These are phyloP conservation scores for Pseudorectes ferrugineus DNA, from an alignment of 2,113 vertebrate species.

Conservation along the genomic window DNA sequence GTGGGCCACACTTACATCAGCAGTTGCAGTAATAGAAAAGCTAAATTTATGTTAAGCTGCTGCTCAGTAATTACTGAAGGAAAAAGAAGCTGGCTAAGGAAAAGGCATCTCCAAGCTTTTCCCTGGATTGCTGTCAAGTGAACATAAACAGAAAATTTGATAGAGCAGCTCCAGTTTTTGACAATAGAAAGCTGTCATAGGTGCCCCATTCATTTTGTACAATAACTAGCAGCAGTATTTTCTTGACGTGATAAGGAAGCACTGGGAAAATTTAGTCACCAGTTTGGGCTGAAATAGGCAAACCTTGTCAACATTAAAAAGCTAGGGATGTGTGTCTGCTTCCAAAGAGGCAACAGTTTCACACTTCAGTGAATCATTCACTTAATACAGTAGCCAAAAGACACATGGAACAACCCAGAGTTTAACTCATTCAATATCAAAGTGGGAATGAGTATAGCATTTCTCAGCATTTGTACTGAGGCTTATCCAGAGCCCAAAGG, in stretches of 20 bases:
- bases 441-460: background rate
- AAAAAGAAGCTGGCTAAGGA: slow-evolving; percentile 11
- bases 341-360: slow-evolving; percentile 35
- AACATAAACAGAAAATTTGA: background rate
- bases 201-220: background rate
- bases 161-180: background rate
- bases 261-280: background rate
- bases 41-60: slow-evolving; percentile 37
- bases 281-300: slow-evolving; percentile 19
- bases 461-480: background rate
- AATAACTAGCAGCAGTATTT: background rate
- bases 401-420: background rate
- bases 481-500: background rate
- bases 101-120: background rate
- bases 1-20: background rate
- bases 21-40: background rate
- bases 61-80: slow-evolving; percentile 24
- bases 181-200: background rate
- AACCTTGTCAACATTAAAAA: slow-evolving; percentile 1
- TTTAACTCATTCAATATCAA: background rate
- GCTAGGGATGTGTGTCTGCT: background rate
- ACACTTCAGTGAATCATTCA: slow-evolving; percentile 34
- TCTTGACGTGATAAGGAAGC: background rate
- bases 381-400: slow-evolving; percentile 16
- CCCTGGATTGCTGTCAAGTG: slow-evolving; percentile 18